Percentiles rank a stretch among this genome's conserved stretches.
Conservation (phyloP, 2,797 vertebrate genomes). For the Mallotus villosus region DNA sequence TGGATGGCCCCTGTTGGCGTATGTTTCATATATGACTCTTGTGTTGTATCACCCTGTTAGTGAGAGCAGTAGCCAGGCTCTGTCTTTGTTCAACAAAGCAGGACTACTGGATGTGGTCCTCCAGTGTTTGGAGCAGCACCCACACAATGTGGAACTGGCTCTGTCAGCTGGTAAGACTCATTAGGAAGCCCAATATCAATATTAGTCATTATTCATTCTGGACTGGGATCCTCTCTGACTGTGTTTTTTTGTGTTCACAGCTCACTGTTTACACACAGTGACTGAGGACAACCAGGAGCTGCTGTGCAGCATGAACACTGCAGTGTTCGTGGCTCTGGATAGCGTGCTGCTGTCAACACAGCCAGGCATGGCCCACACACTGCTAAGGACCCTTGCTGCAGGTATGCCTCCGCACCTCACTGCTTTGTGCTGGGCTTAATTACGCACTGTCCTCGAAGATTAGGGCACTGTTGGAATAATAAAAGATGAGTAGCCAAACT, state of each 20-base stretch:
- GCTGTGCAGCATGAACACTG: conserved; percentile 75
- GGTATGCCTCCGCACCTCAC: conserved; percentile 67
- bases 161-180: conserved; percentile 86
- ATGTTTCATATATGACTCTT: neutral
- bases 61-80: conserved; percentile 88
- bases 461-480: too few relatives aligned
- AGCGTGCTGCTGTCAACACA: conserved; percentile 77
- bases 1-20: neutral
- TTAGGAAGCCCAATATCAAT: neutral
- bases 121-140: conserved; percentile 84
- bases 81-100: conserved; percentile 89
- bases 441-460: too few relatives aligned
- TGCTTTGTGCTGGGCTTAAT: too few relatives aligned
- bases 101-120: conserved; percentile 86
- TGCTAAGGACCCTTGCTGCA: conserved; percentile 87
- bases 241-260: conserved; percentile 60
- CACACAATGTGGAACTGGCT: conserved; percentile 86
- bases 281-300: conserved; percentile 94
- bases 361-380: conserved; percentile 77
- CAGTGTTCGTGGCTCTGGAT: conserved; percentile 79
- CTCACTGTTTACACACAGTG: conserved; percentile 94
- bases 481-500: too few relatives aligned
- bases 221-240: neutral
- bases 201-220: conserved; percentile 1
- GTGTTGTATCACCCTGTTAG: conserved; percentile 60